Evolutionary conservation across 2,797 vertebrate genomes (phyloP), one percentile per base, ranked within the genome.

Genomic region (Pangasius krempfi): DNA sequence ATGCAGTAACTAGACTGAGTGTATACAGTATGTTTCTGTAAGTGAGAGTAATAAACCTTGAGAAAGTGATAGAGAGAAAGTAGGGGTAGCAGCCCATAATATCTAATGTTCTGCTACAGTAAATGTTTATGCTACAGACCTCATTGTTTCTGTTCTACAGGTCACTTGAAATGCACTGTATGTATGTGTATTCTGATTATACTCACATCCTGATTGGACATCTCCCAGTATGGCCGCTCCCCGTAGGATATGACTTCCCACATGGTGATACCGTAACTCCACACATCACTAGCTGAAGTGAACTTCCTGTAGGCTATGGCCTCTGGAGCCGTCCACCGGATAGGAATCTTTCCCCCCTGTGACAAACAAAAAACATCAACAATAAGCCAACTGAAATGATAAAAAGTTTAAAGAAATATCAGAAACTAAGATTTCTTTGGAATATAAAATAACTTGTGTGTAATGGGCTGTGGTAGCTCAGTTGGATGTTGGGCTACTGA

Each of bases 211-310:
- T 99, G 98, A 93, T 99, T 99, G 91, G 96, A 97, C 98, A 99
- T 99, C 94, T 99, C 98, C 98, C 98, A 99, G 94, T 99, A 99
- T 72, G 98, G 98, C 85, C 98, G 97, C 90, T 99, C 98, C 87
- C 98, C 98, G 0, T 99, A 99, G 58, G 98, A 99, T 94, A 98
- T 97, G 93, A 99, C 98, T 93, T 99, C 98, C 98, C 98, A 99
- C 98, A 99, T 99, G 93, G 99, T 97, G 58, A 99, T 97, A 27
- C 98, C 98, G 5, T 99, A 99, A 93, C 98, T 99, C 98, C 98
- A 99, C 90, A 99, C 96, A 0, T 99, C 98, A 18, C 98, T 99
- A 92, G 97, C 97, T 16, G 97, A 98, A n/a, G 98, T 99, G 91
- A 99, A 98, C 92, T 99, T 99, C 92, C 98, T 97, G 84, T 99